Conservation (phyloP, 2,888 invertebrate species). For the Hydropsyche betteni region DNA sequence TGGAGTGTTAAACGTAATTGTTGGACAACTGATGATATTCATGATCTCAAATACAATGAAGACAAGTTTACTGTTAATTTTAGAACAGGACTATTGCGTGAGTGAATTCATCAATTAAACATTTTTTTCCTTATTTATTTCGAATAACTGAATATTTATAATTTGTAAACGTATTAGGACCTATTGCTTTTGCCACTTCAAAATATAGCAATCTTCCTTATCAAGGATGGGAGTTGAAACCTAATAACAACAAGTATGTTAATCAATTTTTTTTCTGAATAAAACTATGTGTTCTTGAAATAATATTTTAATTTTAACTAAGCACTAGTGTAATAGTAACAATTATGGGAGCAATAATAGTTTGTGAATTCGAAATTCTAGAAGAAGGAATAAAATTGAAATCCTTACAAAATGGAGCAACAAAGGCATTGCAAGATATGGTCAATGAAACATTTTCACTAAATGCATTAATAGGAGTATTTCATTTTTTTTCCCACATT, state of each 20-base stretch:
- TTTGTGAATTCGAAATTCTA: conserved; percentile 65
- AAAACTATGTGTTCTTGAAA: too few relatives aligned
- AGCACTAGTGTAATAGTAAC: conserved; percentile 62
- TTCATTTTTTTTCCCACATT: neutral
- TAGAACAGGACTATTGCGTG: conserved; percentile 74
- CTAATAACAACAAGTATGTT: conserved; percentile 68
- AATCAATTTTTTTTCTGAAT: neutral
- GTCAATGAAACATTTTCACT: conserved; percentile 70
- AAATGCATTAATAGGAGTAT: conserved; percentile 70
- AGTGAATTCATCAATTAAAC: conserved; percentile 16
- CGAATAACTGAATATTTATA: neutral
- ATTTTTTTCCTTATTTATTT: conserved; percentile 5
- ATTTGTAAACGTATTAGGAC: conserved; percentile 59
- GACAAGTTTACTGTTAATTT: conserved; percentile 83
- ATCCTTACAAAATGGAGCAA: conserved; percentile 71
- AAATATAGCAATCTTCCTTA: conserved; percentile 84
- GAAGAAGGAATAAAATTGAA: conserved; percentile 60
- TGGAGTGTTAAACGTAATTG: conserved; percentile 70
- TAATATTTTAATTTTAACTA: neutral
- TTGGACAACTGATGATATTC: conserved; percentile 78
- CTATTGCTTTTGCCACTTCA: conserved; percentile 77
- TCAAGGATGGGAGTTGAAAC: conserved; percentile 86
- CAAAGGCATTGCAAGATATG: conserved; percentile 68
- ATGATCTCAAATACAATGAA: conserved; percentile 85
- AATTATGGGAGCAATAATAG: conserved; percentile 67